Conservation (phyloP, 2,888 invertebrate genomes). For the Choreutis nemorana region DNA sequence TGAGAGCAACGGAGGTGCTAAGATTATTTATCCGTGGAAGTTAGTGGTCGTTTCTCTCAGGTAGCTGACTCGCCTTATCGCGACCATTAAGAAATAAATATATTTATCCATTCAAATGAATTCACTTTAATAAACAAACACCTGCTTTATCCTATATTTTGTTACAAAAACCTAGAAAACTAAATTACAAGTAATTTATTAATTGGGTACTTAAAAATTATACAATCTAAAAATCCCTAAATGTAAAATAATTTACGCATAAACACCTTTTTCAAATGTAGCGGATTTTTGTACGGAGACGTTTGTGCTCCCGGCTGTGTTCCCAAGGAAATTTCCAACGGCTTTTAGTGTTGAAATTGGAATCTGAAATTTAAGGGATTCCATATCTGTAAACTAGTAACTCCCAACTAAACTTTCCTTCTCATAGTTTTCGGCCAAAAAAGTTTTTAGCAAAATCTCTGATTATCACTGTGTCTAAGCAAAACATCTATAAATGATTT, state of each 20-base stretch:
- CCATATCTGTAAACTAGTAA: too few relatives aligned
- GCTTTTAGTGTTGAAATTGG: conserved; percentile 71
- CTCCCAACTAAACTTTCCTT: too few relatives aligned
- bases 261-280: conserved; percentile 17
- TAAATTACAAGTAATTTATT: conserved; percentile 7
- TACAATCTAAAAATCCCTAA: too few relatives aligned
- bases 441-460: too few relatives aligned
- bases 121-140: not conserved
- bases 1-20: conserved; percentile 23
- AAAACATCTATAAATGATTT: too few relatives aligned
- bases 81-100: conserved; percentile 18
- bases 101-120: conserved; percentile 8
- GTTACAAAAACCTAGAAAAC: not conserved
- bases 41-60: conserved; percentile 19
- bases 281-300: conserved; percentile 49
- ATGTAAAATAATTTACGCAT: conserved; percentile 5
- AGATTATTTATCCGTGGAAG: conserved; percentile 29
- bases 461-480: too few relatives aligned
- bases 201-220: conserved; percentile 10
- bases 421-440: too few relatives aligned
- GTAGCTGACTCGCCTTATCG: conserved; percentile 27
- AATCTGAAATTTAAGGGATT: conserved; percentile 65
- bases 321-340: conserved; percentile 68
- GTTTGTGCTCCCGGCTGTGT: conserved; percentile 47
- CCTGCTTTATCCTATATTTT: not conserved